Evolutionary conservation across 2,888 invertebrate species (phyloP).

Genomic region (Laspeyria flexula): DNA sequence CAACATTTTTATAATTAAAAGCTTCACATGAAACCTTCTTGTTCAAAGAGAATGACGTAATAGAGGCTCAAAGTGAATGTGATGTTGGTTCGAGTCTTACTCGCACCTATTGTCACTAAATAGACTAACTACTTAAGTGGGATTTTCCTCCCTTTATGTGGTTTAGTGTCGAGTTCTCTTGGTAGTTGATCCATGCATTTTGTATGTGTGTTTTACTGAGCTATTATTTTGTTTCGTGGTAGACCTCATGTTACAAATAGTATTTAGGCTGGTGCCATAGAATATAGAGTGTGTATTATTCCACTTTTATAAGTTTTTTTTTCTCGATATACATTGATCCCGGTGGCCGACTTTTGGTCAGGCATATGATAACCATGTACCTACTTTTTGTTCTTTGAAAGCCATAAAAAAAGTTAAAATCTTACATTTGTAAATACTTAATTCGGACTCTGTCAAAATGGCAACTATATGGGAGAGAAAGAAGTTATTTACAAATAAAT

Average conservation of each 20-base stretch:
- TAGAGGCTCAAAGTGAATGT: conserved; percentile 7
- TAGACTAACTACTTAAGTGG: conserved; percentile 13
- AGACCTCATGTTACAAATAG: neutral
- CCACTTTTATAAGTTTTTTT: too few relatives aligned
- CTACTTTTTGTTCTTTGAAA: too few relatives aligned
- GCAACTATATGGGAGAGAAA: too few relatives aligned
- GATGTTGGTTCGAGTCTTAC: conserved; percentile 1
- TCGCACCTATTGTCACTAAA: conserved; percentile 15
- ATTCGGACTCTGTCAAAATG: too few relatives aligned
- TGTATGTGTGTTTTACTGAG: neutral
- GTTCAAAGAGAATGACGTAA: conserved; percentile 9
- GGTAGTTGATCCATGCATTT: conserved; percentile 2
- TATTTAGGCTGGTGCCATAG: too few relatives aligned
- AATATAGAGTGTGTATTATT: too few relatives aligned
- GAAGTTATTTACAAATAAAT: too few relatives aligned
- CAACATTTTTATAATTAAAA: neutral
- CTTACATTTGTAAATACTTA: too few relatives aligned
- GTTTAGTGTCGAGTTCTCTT: conserved; percentile 12
- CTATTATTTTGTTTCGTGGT: neutral
- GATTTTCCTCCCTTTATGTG: conserved; percentile 22
- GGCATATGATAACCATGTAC: too few relatives aligned
- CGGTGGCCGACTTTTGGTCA: too few relatives aligned
- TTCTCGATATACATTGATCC: too few relatives aligned
- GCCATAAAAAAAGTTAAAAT: too few relatives aligned
- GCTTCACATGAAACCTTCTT: conserved; percentile 1